Base-by-base conservation (phyloP, 2,113 vertebrate species). In the Limnothrissa miodon region DNA sequence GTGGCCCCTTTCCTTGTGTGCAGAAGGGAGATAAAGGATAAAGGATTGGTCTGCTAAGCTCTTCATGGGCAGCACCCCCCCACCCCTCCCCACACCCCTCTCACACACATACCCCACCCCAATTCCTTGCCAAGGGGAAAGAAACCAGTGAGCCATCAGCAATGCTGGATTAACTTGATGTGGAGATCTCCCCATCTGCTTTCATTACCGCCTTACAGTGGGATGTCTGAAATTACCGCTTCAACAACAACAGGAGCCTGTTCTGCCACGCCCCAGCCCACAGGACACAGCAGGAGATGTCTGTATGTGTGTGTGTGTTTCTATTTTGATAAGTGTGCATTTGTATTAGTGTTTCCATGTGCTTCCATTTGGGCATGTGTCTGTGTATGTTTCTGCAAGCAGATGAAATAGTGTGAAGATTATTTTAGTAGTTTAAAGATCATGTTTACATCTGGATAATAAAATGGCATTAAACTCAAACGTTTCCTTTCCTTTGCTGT, bases 21-120 rank as follows among this genome's bases (percentile, higher is more conserved):
- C 79, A 86, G 91, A 90, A 84, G 80, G 46, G 88, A 92, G 94
- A 95, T 95, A 95, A 95, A 94, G 92, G 91, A 92, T 93, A 91
- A 93, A 93, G 92, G 92, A 92, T 90, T 88, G 90, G 86, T 86
- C 83, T 79, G 84, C 87, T 94, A 94, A 95, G 93, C 88, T 93
- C 86, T 82, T 91, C 89, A 88, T 79, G 82, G 29, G 62, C 62
- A 70, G 62, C 11, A 25, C 62, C 62, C 56, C 1, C 2, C n/a
- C 56, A 23, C 25, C 25, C 29, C 62, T 29, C 25, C 56, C 84
- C 21, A 23, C 88, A 84, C 89, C 87, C 87, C 84, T 85, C 86
- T 83, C 39, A 79, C 83, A 87, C 88, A 85, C 81, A n/a, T n/a
- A n/a, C n/a, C 88, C 59, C 25, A 25, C n/a, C 23, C 4, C 25